Conservation (phyloP, 2,113 vertebrate genomes). For the Hiodon alosoides region DNA sequence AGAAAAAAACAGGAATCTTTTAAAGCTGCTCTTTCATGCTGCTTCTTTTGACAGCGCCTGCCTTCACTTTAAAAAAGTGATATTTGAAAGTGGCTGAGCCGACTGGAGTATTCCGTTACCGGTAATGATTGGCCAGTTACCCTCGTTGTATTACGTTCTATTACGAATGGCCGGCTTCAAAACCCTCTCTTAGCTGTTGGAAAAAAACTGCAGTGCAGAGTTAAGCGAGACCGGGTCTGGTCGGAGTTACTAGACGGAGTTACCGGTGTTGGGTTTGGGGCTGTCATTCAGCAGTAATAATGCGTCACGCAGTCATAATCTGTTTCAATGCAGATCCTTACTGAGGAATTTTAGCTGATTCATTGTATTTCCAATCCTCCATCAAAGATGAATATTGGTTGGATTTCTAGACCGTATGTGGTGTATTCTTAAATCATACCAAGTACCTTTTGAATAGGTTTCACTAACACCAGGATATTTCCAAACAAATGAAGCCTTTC, state of each 20-base stretch:
- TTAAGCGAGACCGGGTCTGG: neutral
- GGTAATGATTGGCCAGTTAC: slow-evolving; percentile 1
- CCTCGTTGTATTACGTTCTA: slow-evolving; percentile 9
- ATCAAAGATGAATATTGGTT: neutral
- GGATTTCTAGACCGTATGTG: too few species aligned
- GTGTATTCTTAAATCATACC: too few species aligned
- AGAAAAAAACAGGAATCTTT: slow-evolving; percentile 21
- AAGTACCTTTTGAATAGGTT: too few species aligned
- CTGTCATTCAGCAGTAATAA: neutral
- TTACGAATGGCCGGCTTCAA: too few species aligned
- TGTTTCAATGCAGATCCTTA: neutral
- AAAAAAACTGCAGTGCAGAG: neutral
- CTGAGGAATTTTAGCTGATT: neutral
- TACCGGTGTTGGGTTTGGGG: neutral
- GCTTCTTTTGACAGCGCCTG: slow-evolving; percentile 7
- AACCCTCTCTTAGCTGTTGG: too few species aligned
- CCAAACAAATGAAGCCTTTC: too few species aligned
- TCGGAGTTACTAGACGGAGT: neutral
- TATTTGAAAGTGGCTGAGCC: slow-evolving; percentile 8
- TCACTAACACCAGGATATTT: too few species aligned
- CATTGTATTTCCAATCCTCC: neutral
- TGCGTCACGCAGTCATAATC: neutral
- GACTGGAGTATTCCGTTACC: neutral
- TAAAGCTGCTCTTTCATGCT: slow-evolving; percentile 5
- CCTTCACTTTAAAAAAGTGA: neutral